Base-by-base conservation (phyloP, 2,797 vertebrate species). In the Mareca penelope region DNA sequence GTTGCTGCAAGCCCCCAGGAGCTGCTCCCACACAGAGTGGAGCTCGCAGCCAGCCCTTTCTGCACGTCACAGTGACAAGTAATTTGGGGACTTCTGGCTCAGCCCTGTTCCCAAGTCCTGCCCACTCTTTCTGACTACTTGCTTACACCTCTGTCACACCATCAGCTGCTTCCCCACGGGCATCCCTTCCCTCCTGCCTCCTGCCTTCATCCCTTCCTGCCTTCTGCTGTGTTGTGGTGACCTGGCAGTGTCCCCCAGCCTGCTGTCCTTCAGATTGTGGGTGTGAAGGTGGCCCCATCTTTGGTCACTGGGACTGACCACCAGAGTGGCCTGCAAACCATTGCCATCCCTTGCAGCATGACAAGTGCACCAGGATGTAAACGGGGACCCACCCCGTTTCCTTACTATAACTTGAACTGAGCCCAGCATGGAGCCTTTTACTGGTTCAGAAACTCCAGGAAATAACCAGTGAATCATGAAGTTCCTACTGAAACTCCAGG, bases 1-100 rank as follows among this genome's bases (percentile, higher is more conserved):
- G 59, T 48, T 24, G 22, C n/a, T 8, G 2, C 37, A 46, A 77
- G 39, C 7, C 17, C 22, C 46, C 15, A 0, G 0, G 39, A 77
- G 10, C 33, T 4, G 10, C 33, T 67, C 35, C 35, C 55, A 61
- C 17, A 15, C 50, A 39, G 15, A 13, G 22, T 1, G 0, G 52
- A 1, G 1, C 52, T 39, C 1, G 0, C 64, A 82, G 18, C 35
- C 50, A 55, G 31, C 8, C 44, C 29, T 40, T 87, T 33, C n/a
- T 19, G n/a, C 71, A 10, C 39, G 53, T 42, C 55, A 24, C 1
- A 11, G 40, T 3, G 26, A 55, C 15, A 16, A 61, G 65, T 21
- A 14, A 72, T 39, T 39, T 33, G 40, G 22, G 72, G 40, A 23
- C 26, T 60, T 55, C 18, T 60, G 70, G 31, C 37, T 73, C 50